Evolutionary conservation across 2,113 vertebrate species (phyloP).

Genomic region (Eretmochelys imbricata): DNA sequence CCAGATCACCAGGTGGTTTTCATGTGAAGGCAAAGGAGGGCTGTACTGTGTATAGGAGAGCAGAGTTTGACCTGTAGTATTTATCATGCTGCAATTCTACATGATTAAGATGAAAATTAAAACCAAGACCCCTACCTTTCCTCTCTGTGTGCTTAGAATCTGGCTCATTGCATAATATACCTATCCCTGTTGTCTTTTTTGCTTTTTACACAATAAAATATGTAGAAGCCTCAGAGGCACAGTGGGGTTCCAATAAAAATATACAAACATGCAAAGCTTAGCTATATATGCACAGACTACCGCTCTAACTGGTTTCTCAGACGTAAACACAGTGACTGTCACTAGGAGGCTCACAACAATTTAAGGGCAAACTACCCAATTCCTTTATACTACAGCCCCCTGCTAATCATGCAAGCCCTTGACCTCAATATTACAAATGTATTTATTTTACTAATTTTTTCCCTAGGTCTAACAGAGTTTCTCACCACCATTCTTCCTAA

Average conservation of each 20-base stretch:
- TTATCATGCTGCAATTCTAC: neutral
- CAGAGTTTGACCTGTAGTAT: neutral
- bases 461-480: fast-evolving
- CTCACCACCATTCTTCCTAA: neutral
- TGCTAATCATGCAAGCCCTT: fast-evolving
- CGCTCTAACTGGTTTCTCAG: neutral
- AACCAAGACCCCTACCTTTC: fast-evolving
- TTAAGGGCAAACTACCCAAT: neutral
- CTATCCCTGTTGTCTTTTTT: neutral
- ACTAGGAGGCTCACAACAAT: fast-evolving
- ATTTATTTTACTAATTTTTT: fast-evolving
- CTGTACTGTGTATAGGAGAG: neutral
- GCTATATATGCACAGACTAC: neutral
- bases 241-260: neutral
- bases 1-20: neutral
- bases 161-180: too few relatives aligned
- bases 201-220: neutral
- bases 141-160: neutral
- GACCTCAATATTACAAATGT: fast-evolving
- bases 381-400: fast-evolving
- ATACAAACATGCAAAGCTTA: neutral
- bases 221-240: neutral
- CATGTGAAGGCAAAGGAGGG: neutral
- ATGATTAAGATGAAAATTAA: neutral
- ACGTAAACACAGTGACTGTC: too few relatives aligned